These are phyloP conservation scores for Colletes gigas DNA, from an alignment of 1,140 invertebrate genomes.

Conservation along the genomic window DNA sequence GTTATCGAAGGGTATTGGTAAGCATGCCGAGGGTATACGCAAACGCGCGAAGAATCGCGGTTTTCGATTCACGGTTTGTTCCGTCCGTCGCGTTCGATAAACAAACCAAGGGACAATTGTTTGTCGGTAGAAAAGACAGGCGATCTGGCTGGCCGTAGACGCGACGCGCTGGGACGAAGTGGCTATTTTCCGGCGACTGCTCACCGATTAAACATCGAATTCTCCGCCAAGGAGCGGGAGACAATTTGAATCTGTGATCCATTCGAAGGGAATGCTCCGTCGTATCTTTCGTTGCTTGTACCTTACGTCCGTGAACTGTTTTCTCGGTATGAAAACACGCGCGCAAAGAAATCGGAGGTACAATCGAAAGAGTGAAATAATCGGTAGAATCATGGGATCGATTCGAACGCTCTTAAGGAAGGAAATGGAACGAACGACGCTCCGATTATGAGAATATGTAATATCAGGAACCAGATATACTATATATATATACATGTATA, in stretches of 20 bases:
- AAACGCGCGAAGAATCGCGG: slow-evolving; percentile 7
- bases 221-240: slow-evolving; percentile 49
- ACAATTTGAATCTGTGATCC: slow-evolving; percentile 59
- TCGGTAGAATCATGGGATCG: too few species aligned
- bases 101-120: slow-evolving; percentile 43
- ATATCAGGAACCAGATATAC: not conserved
- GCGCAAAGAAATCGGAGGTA: too few species aligned
- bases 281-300: not conserved
- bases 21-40: not conserved
- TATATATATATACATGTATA: too few species aligned
- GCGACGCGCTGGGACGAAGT: slow-evolving; percentile 73
- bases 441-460: slow-evolving; percentile 53
- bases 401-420: slow-evolving; percentile 9
- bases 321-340: too few species aligned
- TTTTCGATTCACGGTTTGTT: slow-evolving; percentile 24
- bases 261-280: not conserved
- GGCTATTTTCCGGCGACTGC: slow-evolving; percentile 81
- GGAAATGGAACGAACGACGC: not conserved
- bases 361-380: too few species aligned
- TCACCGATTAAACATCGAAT: slow-evolving; percentile 81
- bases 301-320: too few species aligned
- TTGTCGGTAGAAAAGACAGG: slow-evolving; percentile 50
- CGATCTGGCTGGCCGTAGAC: slow-evolving; percentile 73
- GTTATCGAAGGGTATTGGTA: too few species aligned
- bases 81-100: slow-evolving; percentile 30